Conservation (phyloP, 2,888 invertebrate genomes). For the Eupithecia inturbata region DNA sequence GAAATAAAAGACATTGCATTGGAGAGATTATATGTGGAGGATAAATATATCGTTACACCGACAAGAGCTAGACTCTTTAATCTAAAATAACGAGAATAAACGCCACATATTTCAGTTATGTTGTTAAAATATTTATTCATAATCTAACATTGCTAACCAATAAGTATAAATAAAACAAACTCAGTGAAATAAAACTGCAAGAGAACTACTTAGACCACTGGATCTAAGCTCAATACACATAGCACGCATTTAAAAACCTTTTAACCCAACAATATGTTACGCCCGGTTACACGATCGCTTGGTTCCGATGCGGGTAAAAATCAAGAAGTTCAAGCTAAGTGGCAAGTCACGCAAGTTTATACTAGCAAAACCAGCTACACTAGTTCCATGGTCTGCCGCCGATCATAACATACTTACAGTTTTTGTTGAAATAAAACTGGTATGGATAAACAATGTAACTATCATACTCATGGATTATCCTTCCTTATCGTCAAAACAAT, state of each 20-base stretch:
- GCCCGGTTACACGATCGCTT: conserved; percentile 2
- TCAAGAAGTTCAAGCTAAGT: conserved; percentile 18
- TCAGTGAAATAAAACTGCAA: background rate
- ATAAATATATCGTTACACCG: too few species aligned
- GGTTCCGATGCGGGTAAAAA: conserved; percentile 6
- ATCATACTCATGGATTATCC: background rate
- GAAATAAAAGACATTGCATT: too few species aligned
- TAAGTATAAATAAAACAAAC: background rate
- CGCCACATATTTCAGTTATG: too few species aligned
- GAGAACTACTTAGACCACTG: background rate
- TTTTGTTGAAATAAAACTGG: conserved; percentile 28
- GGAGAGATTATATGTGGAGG: too few species aligned
- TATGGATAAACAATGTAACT: background rate
- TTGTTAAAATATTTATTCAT: background rate
- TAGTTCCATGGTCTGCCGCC: conserved; percentile 39
- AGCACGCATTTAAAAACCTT: conserved; percentile 5
- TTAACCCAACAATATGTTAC: conserved; percentile 7
- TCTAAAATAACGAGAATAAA: too few species aligned
- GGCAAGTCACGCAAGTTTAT: conserved; percentile 24
- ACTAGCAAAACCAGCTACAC: conserved; percentile 33
- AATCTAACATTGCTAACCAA: background rate
- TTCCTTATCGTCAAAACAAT: background rate
- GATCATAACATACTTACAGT: conserved; percentile 30
- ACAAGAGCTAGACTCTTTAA: too few species aligned
- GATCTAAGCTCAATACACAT: background rate